Percentiles rank a stretch among this genome's conserved stretches.
Evolutionary conservation across 2,113 vertebrate species (phyloP).

Genomic region (Ammodytes dubius): DNA sequence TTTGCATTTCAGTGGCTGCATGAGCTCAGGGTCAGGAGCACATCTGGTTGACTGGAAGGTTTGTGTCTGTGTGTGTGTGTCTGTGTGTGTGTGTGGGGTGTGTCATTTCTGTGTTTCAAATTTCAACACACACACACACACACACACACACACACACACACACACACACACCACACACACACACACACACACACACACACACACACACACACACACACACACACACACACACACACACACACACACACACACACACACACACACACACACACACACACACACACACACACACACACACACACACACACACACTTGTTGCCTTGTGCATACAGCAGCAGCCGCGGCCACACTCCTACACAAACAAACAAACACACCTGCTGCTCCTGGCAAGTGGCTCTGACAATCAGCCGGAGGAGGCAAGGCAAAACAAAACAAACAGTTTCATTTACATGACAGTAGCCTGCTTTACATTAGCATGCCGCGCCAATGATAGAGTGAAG

Average conservation of each 20-base stretch:
- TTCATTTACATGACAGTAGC: conserved; percentile 83
- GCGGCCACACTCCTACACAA: conserved; percentile 77
- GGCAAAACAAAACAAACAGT: conserved; percentile 81
- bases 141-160: conserved; percentile 26
- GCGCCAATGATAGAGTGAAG: conserved; percentile 76
- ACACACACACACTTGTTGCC: conserved; percentile 75
- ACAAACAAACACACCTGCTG: conserved; percentile 83
- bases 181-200: conserved; percentile 6
- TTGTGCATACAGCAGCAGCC: conserved; percentile 41
- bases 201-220: conserved; percentile 56
- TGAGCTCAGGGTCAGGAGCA: conserved; percentile 80
- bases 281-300: conserved; percentile 9
- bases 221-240: conserved; percentile 27
- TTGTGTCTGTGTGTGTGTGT: conserved; percentile 27
- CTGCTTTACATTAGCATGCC: conserved; percentile 78
- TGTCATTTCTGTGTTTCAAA: conserved; percentile 63
- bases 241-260: conserved; percentile 24
- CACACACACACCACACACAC: conserved; percentile 13
- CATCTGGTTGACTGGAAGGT: conserved; percentile 80
- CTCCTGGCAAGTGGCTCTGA: conserved; percentile 78
- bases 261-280: conserved; percentile 18
- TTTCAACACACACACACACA: conserved; percentile 37
- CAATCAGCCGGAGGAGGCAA: conserved; percentile 78
- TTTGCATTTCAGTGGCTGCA: conserved; percentile 81
- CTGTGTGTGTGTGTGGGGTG: conserved; percentile 32